Base-by-base conservation (phyloP, 2,888 invertebrate species). In the Sinhomidia bicolor region DNA sequence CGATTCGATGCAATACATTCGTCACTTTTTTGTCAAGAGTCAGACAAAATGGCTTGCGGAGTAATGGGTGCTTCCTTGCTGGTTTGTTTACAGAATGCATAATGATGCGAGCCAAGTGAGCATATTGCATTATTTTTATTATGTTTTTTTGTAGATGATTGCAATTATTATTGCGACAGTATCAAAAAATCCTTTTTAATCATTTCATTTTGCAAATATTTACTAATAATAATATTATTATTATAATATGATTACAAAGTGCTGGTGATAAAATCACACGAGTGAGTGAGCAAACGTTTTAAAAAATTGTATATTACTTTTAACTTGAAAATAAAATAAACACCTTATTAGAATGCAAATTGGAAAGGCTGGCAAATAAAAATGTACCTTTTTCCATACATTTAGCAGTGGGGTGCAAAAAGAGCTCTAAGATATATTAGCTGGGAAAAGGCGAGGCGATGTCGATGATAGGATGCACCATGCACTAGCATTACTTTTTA, bases 1-100 rank as follows among this genome's bases (percentile, higher is more conserved):
- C 32, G 29, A 62, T 29, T 62, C 29, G 14, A 62, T 62, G 62
- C 76, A 51, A 76, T 36, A 76, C 47, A 47, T 76, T 76, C 76
- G 76, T 76, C 76, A 76, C 76, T 76, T 76, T 68, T 51, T 47
- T 76, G 68, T 68, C 68, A 68, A 7, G 36, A 36, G 36, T 36
- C 36, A 36, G 36, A 7, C 36, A 7, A 36, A 36, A 36, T 36
- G 20, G 17, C 41, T 12, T 20, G 47, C 32, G 7, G 32, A 32
- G 51, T 47, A 51, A 26, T 47, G n/a, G 76, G 51, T 76, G 76
- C 76, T 76, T 47, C 76, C 76, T 76, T 32, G 76, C 68, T 68
- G 76, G n/a, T 26, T 47, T 76, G 51, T 76, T 76, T 76, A 29
- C 51, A 14, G 76, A 76, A 76, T 76, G n/a, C 47, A 1, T 76